These are phyloP conservation scores for Phasia obesa DNA, from an alignment of 2,888 invertebrate species.

Conservation along the genomic window DNA sequence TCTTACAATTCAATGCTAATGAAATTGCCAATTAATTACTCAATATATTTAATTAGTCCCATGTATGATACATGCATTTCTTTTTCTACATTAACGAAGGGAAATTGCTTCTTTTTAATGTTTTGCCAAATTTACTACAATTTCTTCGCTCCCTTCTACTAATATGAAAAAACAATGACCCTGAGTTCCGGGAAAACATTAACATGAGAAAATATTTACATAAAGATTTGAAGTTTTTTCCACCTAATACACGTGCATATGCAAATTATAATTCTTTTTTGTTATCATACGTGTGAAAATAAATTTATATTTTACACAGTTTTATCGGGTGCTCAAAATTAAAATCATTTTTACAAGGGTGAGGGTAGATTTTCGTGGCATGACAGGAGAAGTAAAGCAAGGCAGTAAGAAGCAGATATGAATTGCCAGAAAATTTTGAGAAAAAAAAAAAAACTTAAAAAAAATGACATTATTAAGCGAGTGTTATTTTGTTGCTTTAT, in stretches of 20 bases:
- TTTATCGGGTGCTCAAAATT: slow-evolving; percentile 7
- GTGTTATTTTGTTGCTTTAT: slow-evolving; percentile 74
- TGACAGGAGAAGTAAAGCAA: background rate
- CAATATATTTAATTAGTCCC: no score
- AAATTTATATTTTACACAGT: slow-evolving; percentile 16
- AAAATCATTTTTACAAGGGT: background rate
- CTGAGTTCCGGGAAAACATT: slow-evolving; percentile 76
- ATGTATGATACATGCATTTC: no score
- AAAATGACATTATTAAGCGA: slow-evolving; percentile 79
- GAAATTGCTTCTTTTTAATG: no score
- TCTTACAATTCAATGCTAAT: no score
- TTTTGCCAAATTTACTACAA: no score
- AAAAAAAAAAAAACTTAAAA: slow-evolving; percentile 78
- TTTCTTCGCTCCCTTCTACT: no score
- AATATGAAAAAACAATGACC: background rate
- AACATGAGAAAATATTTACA: slow-evolving; percentile 70
- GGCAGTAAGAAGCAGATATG: background rate
- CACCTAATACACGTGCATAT: no score
- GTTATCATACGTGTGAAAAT: background rate
- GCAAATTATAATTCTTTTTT: slow-evolving; percentile 30
- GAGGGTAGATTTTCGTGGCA: background rate
- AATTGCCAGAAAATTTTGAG: slow-evolving; percentile 73
- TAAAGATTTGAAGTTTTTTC: no score
- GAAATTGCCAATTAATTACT: no score
- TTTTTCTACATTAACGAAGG: no score